Base-by-base conservation (phyloP, 2,888 invertebrate species). In the Lordiphosa fenestrarum region DNA sequence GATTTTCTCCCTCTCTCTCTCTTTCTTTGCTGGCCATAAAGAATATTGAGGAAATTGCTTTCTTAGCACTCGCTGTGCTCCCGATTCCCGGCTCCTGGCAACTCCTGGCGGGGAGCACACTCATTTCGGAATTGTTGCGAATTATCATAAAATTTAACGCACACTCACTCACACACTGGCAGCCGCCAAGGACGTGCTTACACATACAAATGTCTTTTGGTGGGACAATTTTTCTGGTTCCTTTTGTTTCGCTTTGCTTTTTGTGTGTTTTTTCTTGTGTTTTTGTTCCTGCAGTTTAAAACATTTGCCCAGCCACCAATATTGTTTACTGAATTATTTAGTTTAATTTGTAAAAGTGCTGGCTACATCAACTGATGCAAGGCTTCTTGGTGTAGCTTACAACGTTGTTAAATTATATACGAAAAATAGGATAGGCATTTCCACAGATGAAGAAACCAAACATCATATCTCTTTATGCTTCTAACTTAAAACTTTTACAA, bases 101-200 rank as follows among this genome's bases (percentile, higher is more conserved):
- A 9, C 30, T 30, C 30, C 30, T 30, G 30, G 30, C 30, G 10
- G 30, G 30, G 70, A 65, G 55, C 65, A 60, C 69, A 66, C 73
- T 77, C 71, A 73, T 84, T 81, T 81, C 72, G 66, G 74, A 77
- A 77, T 77, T 81, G 81, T 73, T 81, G 69, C 69, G 72, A 69
- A 84, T 84, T 84, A 81, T 81, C 81, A 69, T 81, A 73, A 81
- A 84, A 81, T 66, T 81, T 74, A 77, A 81, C 69, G 62, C 73
- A 75, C 61, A 69, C 66, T 37, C 63, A 51, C 37, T 40, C 42
- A 41, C 53, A 42, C 15, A 41, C 40, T 36, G 30, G 25, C 37
- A 15, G 30, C 51, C 46, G 39, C 51, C 51, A 55, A 65, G 73
- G 53, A 83, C 78, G 71, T 78, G 72, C 62, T 63, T 59, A 60